phyloP scores from a whole-genome alignment of 2,797 vertebrate species.

The Pangasius mekongensis region DNA sequence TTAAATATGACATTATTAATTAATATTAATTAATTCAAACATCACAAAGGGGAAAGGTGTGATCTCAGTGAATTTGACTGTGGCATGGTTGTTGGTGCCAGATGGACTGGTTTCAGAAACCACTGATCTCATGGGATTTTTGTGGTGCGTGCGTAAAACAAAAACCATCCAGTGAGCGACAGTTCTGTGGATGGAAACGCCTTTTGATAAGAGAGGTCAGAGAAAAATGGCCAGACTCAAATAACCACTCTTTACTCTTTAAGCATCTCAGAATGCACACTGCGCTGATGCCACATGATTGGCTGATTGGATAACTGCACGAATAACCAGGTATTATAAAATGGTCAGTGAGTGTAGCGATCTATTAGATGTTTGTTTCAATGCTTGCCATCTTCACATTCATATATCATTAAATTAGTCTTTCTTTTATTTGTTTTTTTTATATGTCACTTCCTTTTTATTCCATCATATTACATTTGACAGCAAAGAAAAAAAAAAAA shows the following conservation, averaged over 20 bases:
- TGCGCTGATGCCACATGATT: not conserved
- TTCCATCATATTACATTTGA: not conserved
- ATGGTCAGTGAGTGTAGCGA: not conserved
- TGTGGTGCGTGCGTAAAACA: not conserved
- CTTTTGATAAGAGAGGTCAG: not conserved
- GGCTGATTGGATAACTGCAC: not conserved
- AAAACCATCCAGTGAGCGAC: too few species aligned
- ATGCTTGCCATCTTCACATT: not conserved
- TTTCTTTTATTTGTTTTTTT: not conserved
- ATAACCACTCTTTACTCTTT: not conserved
- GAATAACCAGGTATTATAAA: not conserved
- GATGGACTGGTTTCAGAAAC: not conserved
- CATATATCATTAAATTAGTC: not conserved
- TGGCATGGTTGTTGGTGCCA: not conserved
- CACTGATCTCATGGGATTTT: not conserved
- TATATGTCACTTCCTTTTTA: not conserved
- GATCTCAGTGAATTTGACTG: not conserved
- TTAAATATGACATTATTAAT: not conserved
- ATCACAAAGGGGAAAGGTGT: not conserved
- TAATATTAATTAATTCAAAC: not conserved
- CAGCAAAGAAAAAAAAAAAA: not conserved
- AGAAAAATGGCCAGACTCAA: not conserved
- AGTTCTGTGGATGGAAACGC: not conserved
- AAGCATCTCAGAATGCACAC: not conserved
- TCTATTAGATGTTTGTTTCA: not conserved